Base-by-base conservation (phyloP, 2,888 invertebrate species). In the Gisinianus flammeolus region DNA sequence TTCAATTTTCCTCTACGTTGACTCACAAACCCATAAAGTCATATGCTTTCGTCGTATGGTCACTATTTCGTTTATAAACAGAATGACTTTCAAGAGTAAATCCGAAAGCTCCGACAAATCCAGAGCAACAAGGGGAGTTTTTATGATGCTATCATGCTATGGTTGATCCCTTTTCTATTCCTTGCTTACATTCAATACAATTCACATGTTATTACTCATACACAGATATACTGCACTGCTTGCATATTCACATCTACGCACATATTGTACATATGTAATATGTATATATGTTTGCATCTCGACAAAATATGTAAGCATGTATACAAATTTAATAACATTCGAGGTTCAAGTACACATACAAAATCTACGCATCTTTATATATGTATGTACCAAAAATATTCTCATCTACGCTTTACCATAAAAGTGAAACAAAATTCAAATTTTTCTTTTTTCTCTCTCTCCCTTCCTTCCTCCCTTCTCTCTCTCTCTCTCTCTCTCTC, bases 1-100 rank as follows among this genome's bases (percentile, higher is more conserved):
- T 82, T 82, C 82, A 82, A 82, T 82, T 82, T 82, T 82, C 82
- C 82, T 82, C 81, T 80, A 81, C 81, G 81, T 80, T 82, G 81
- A 79, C 80, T 80, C 81, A 81, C 79, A 80, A 81, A 77, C 79
- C 82, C 82, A 82, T 82, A 82, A 82, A 82, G 82, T 82, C 81
- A 77, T 79, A 82, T n/a, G n/a, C n/a, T n/a, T n/a, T n/a, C n/a
- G n/a, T n/a, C n/a, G n/a, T n/a, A n/a, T 81, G 82, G 80, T 80
- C 80, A 81, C 80, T 81, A 54, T 33, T 81, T 68, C 33, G 24
- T 12, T 68, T 68, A 68, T 68, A 68, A 68, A 68, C 44, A 68
- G 68, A 68, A 68, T 44, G 35, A 68, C 68, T 68, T 68, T 68
- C 68, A 5, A 68, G 44, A 68, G 22, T 68, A 68, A 68, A 68